Conservation (phyloP, 2,113 vertebrate species). For the Mobula hypostoma region DNA sequence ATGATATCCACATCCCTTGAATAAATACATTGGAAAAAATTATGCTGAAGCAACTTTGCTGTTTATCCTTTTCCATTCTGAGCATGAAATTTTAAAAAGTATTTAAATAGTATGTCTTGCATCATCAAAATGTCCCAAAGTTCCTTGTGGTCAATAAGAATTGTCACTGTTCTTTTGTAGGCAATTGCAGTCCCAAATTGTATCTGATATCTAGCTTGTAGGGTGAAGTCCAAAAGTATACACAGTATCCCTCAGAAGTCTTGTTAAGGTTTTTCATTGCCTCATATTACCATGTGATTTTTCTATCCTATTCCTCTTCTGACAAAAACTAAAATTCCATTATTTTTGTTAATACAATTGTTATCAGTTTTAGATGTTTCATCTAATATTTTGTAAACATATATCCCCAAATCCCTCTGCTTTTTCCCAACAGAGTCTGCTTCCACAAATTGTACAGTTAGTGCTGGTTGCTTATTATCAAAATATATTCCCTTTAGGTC, state of each 20-base stretch:
- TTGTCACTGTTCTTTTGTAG: neutral
- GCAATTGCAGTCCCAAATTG: neutral
- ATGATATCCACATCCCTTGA: too few species aligned
- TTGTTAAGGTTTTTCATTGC: neutral
- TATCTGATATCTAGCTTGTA: neutral
- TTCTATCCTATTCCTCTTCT: neutral
- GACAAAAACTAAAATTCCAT: constrained; percentile 17
- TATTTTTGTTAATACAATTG: neutral
- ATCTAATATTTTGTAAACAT: neutral
- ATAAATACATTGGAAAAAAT: too few species aligned
- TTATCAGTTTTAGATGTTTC: neutral
- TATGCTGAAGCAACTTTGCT: neutral
- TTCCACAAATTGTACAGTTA: neutral
- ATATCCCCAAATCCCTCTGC: neutral
- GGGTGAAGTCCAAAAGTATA: neutral
- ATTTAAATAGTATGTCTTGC: neutral
- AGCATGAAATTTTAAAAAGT: neutral
- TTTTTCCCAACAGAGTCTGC: neutral
- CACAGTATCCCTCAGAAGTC: neutral
- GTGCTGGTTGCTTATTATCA: neutral
- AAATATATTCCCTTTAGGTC: neutral
- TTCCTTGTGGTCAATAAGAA: neutral
- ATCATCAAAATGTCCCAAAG: neutral
- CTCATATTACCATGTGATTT: neutral
- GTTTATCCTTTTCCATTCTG: neutral